These are phyloP conservation scores for Eretmocerus hayati DNA, from an alignment of 2,888 invertebrate genomes.

Conservation along the genomic window DNA sequence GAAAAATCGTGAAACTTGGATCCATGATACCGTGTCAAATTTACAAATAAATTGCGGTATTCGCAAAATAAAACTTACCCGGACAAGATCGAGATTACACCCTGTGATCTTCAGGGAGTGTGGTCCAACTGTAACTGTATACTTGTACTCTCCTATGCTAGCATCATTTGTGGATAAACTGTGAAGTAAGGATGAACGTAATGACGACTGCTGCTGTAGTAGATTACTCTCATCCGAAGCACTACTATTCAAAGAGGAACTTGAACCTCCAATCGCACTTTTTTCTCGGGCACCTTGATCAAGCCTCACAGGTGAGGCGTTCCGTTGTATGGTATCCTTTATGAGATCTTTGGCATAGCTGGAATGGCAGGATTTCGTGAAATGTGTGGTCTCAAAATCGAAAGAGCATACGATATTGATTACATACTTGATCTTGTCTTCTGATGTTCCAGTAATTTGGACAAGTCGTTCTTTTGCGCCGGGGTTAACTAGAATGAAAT, in stretches of 20 bases:
- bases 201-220: slow-evolving; percentile 47
- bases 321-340: slow-evolving; percentile 90
- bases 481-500: slow-evolving; percentile 65
- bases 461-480: slow-evolving; percentile 92
- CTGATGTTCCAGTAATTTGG: slow-evolving; percentile 89
- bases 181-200: slow-evolving; percentile 61
- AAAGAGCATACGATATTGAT: too few species aligned
- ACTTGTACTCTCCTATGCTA: slow-evolving; percentile 79
- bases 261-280: slow-evolving; percentile 61
- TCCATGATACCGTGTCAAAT: too few species aligned
- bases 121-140: slow-evolving; percentile 77
- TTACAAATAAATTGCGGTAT: too few species aligned
- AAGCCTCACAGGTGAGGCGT: slow-evolving; percentile 82
- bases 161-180: slow-evolving; percentile 79
- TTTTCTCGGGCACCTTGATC: slow-evolving; percentile 52
- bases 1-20: too few species aligned
- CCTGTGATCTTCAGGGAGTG: slow-evolving; percentile 82
- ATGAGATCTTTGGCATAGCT: slow-evolving; percentile 86
- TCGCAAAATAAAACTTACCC: too few species aligned
- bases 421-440: slow-evolving; percentile 85
- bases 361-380: neutral
- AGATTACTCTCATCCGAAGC: slow-evolving; percentile 58
- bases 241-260: slow-evolving; percentile 72
- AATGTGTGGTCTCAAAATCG: too few species aligned
- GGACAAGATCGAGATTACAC: slow-evolving; percentile 74